Percentiles rank a stretch among this genome's conserved stretches.
Conservation (phyloP, 1,140 invertebrate genomes). For the Macrotrachela quadricornifera region DNA sequence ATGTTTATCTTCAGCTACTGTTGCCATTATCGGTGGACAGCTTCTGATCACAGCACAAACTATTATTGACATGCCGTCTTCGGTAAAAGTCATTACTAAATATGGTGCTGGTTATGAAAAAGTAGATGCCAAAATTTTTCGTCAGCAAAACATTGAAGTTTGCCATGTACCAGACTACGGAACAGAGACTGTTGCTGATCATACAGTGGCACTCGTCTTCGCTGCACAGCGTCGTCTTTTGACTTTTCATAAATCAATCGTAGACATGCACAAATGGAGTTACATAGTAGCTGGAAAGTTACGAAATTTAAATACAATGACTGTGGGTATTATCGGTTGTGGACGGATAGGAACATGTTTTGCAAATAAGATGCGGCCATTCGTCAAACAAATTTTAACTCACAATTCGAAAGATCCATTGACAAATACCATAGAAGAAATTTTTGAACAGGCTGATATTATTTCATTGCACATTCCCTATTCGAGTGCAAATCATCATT, state of each 20-base stretch:
- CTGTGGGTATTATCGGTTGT: conserved; percentile 1
- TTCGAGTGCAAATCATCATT: background rate
- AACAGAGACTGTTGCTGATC: background rate
- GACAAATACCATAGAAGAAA: background rate
- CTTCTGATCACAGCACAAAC: too few relatives aligned
- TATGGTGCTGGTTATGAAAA: conserved; percentile 3
- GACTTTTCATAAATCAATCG: background rate
- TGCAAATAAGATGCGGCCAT: background rate
- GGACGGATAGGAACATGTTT: conserved; percentile 1
- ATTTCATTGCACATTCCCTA: background rate
- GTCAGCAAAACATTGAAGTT: background rate
- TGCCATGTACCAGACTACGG: conserved; percentile 1
- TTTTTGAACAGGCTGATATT: background rate
- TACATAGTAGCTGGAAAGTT: background rate
- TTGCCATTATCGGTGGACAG: too few relatives aligned
- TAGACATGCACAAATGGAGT: background rate
- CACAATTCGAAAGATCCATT: background rate
- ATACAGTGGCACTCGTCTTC: background rate
- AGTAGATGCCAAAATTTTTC: background rate
- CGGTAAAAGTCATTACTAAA: background rate
- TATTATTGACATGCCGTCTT: too few relatives aligned
- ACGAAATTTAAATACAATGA: background rate
- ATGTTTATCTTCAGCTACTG: too few relatives aligned
- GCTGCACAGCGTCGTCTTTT: background rate
- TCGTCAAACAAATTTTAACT: conserved; percentile 1